Conservation (phyloP, 2,113 vertebrate genomes). For the Eulemur macaco region DNA sequence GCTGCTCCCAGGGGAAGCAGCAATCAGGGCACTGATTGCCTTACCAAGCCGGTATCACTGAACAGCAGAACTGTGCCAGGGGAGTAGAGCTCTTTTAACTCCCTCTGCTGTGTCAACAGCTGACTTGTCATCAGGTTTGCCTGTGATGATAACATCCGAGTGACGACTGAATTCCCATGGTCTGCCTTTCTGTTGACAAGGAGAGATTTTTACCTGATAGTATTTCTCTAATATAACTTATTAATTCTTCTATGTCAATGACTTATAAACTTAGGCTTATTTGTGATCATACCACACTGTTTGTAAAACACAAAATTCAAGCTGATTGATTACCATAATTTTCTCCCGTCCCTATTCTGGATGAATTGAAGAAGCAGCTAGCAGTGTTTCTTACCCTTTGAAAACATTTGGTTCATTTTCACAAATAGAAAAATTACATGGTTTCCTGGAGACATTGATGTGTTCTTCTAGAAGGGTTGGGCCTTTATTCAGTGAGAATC, state of each 20-base stretch:
- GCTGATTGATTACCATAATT: conserved; percentile 34
- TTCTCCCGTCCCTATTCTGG: neutral
- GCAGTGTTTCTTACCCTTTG: neutral
- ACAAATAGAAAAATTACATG: neutral
- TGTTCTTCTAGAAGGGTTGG: neutral
- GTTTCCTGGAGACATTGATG: neutral
- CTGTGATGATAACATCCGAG: neutral
- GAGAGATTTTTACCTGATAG: neutral
- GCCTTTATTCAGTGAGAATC: neutral
- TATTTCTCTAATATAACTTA: neutral
- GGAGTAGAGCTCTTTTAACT: neutral
- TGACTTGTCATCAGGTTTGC: neutral
- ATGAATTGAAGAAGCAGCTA: neutral
- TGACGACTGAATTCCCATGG: neutral
- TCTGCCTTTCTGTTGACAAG: neutral
- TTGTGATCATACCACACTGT: neutral
- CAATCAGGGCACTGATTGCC: neutral
- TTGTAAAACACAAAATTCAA: conserved; percentile 32
- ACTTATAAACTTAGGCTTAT: neutral
- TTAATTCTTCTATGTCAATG: neutral
- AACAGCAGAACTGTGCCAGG: neutral
- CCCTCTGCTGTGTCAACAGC: neutral
- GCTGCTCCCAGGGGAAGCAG: neutral
- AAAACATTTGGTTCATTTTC: conserved; percentile 41
- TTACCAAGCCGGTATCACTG: neutral